phyloP scores from a whole-genome alignment of 2,113 vertebrate genomes.

The Eolophus roseicapilla region DNA sequence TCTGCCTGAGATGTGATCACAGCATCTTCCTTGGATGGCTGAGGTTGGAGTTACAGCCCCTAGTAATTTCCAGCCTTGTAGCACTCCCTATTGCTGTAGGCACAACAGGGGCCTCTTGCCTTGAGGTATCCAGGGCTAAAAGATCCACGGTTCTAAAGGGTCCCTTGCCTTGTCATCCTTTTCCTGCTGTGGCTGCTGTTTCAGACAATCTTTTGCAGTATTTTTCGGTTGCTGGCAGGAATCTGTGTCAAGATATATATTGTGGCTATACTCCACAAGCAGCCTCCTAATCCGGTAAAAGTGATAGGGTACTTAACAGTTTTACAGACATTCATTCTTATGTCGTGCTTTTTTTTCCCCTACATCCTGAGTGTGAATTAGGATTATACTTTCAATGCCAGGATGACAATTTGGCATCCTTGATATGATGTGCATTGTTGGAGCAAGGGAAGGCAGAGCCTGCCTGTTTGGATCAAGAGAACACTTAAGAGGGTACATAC shows the following conservation, averaged over 20 bases:
- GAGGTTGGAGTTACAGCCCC: neutral
- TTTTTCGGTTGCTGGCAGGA: neutral
- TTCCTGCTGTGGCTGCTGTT: neutral
- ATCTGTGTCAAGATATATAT: neutral
- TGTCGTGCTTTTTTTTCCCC: fast-evolving
- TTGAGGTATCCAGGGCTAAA: neutral
- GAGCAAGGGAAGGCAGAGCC: neutral
- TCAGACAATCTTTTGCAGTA: neutral
- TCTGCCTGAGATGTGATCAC: neutral
- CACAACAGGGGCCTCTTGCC: neutral
- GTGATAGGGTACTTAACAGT: neutral
- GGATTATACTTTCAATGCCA: neutral
- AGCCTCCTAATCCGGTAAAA: neutral
- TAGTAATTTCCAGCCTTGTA: neutral
- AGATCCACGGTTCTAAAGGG: neutral
- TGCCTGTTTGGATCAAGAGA: neutral
- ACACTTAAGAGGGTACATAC: neutral
- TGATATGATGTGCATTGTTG: neutral
- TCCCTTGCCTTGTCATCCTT: neutral
- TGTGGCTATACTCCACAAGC: neutral
- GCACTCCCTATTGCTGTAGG: neutral
- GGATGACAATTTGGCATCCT: neutral
- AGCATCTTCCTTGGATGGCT: neutral
- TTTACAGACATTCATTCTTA: neutral
- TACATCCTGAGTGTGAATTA: neutral